These are phyloP conservation scores for Pinctada fucata DNA, from an alignment of 2,888 invertebrate genomes.

Conservation along the genomic window DNA sequence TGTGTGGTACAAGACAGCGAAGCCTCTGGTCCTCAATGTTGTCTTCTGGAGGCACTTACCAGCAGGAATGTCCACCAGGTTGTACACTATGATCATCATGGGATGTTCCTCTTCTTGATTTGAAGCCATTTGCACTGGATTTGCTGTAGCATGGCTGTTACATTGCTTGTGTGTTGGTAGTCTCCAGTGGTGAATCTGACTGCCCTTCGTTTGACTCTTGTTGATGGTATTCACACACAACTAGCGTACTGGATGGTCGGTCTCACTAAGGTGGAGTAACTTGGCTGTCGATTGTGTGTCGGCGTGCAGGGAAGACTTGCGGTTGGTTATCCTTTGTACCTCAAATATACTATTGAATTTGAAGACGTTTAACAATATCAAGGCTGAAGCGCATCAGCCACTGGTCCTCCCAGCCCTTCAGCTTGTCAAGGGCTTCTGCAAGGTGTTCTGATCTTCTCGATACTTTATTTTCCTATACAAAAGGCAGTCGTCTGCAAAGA, in stretches of 20 bases:
- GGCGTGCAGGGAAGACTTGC: too few relatives aligned
- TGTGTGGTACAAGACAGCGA: slow-evolving; percentile 2
- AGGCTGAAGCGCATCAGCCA: too few relatives aligned
- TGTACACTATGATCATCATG: not conserved
- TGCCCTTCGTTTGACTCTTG: not conserved
- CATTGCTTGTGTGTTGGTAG: not conserved
- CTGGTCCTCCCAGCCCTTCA: too few relatives aligned
- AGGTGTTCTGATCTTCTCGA: too few relatives aligned
- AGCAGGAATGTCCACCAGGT: not conserved
- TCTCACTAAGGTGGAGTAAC: too few relatives aligned
- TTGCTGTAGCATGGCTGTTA: not conserved
- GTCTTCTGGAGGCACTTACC: not conserved
- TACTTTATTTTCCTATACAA: too few relatives aligned
- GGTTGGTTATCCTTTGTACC: too few relatives aligned
- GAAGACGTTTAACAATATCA: too few relatives aligned
- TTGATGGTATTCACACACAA: not conserved
- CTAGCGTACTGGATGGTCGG: not conserved
- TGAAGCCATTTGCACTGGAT: not conserved
- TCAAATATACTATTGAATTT: too few relatives aligned
- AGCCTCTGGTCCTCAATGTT: not conserved
- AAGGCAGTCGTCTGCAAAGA: too few relatives aligned
- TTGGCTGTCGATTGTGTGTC: too few relatives aligned
- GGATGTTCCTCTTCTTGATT: not conserved
- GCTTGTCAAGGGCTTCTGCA: too few relatives aligned
- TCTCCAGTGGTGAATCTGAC: not conserved